phyloP scores from a whole-genome alignment of 2,888 invertebrate genomes.

The Conops quadrifasciatus region DNA sequence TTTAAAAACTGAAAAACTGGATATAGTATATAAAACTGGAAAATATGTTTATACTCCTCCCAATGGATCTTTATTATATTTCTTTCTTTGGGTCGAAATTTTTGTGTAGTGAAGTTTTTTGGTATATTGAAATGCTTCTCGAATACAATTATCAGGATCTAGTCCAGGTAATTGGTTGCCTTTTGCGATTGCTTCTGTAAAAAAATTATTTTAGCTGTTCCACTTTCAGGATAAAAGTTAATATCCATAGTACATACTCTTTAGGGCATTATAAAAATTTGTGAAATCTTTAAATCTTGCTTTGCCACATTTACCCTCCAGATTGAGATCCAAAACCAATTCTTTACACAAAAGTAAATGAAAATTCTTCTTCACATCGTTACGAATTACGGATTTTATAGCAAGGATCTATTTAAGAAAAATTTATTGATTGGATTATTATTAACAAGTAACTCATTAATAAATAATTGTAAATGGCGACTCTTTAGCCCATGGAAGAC shows the following conservation, averaged over 20 bases:
- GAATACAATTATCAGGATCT: neutral
- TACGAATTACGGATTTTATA: slow-evolving; percentile 6
- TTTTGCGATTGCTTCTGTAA: slow-evolving; percentile 8
- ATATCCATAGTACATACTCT: neutral
- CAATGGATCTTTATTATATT: too few species aligned
- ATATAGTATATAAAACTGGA: too few species aligned
- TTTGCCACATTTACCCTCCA: slow-evolving; percentile 18
- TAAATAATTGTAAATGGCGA: too few species aligned
- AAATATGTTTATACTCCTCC: too few species aligned
- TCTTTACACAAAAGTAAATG: slow-evolving; percentile 9
- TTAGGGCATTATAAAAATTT: slow-evolving; percentile 4
- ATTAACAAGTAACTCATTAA: too few species aligned
- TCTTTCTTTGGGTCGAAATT: slow-evolving; percentile 1
- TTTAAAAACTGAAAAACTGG: too few species aligned
- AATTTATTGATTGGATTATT: too few species aligned
- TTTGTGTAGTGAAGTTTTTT: slow-evolving; percentile 15
- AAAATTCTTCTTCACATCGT: slow-evolving; percentile 10
- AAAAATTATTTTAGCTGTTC: neutral
- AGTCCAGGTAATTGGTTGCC: neutral
- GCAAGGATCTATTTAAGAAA: neutral
- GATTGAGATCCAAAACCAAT: slow-evolving; percentile 11
- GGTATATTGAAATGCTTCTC: slow-evolving; percentile 15
- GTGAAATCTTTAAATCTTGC: slow-evolving; percentile 14
- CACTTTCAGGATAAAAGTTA: neutral
- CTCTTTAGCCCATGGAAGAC: too few species aligned